Evolutionary conservation across 2,888 invertebrate genomes (phyloP), one percentile per base, ranked within the genome.

Genomic region (Drosophila dives): DNA sequence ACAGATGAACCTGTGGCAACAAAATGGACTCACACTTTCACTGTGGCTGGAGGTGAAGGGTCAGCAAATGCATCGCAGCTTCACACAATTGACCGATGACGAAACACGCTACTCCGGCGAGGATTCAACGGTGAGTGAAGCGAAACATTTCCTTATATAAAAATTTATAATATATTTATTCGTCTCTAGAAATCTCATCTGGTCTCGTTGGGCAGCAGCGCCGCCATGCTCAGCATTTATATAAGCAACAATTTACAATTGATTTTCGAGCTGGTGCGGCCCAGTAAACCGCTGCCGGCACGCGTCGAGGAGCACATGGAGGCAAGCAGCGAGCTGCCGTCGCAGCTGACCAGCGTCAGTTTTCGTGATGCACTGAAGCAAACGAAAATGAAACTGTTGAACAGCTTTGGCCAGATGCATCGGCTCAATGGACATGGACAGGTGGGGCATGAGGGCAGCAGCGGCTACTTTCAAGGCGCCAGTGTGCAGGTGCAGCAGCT

Each of bases 191-290:
- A 92, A 86, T 87, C 90, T 0, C 93, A 93, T 75, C 75, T 93
- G n/a, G 65, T 93, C 6, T 93, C 93, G 2, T 69, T 93, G 64
- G 93, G 93, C 53, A 92, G 91, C 61, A 92, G 92, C 77, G 91
- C 92, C 51, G 91, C 92, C 26, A 86, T 93, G 80, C 69, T 93
- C 2, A 92, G 92, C 55, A 77, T 93, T 58, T 93, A 92, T 66
- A 83, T 92, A 15, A 91, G 86, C 72, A 87, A 82, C 60, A 91
- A 91, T 58, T 84, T 91, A 72, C 91, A 92, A 67, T 72, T 93
- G 40, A 81, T 90, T 32, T 91, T 93, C 29, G 93, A 93, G 77
- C 86, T 91, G 56, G 89, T 86, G 53, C 90, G 91, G 60, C 93
- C 93, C 7, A 91, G 90, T 65, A 91, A 90, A 6, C 91, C 90